phyloP scores from a whole-genome alignment of 2,888 invertebrate genomes.

The Eupithecia pulchellata region DNA sequence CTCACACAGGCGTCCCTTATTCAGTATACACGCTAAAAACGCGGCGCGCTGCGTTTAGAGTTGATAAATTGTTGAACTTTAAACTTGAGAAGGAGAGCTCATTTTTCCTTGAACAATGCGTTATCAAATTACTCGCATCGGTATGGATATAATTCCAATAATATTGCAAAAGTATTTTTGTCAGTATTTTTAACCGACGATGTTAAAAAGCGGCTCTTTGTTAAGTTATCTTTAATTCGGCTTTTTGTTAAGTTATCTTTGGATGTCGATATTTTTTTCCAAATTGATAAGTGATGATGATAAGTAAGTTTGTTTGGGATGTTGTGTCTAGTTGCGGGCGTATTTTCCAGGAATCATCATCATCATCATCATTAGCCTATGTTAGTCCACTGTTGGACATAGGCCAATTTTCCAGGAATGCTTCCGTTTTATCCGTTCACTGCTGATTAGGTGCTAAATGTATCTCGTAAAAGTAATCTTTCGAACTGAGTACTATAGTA shows the following conservation, averaged over 20 bases:
- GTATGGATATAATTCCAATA: not conserved
- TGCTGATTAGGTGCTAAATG: too few relatives aligned
- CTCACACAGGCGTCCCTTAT: slow-evolving; percentile 24
- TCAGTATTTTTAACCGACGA: not conserved
- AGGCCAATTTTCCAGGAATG: too few relatives aligned
- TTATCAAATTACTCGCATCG: not conserved
- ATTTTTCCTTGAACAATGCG: not conserved
- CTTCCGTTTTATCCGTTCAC: too few relatives aligned
- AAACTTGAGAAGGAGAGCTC: not conserved
- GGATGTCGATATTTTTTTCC: not conserved
- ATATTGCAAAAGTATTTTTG: not conserved
- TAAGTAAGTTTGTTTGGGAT: too few relatives aligned
- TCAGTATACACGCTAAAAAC: not conserved
- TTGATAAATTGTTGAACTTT: not conserved
- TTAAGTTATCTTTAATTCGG: not conserved
- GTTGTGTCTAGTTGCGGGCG: too few relatives aligned
- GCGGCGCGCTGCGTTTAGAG: not conserved
- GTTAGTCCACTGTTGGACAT: too few relatives aligned
- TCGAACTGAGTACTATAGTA: too few relatives aligned
- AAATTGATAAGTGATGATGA: too few relatives aligned
- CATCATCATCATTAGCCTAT: too few relatives aligned
- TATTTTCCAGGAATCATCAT: too few relatives aligned
- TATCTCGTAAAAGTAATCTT: too few relatives aligned
- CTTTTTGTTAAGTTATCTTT: not conserved
- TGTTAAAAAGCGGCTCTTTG: not conserved